Conservation (phyloP, 2,888 invertebrate species). For the Malachius bipustulatus region DNA sequence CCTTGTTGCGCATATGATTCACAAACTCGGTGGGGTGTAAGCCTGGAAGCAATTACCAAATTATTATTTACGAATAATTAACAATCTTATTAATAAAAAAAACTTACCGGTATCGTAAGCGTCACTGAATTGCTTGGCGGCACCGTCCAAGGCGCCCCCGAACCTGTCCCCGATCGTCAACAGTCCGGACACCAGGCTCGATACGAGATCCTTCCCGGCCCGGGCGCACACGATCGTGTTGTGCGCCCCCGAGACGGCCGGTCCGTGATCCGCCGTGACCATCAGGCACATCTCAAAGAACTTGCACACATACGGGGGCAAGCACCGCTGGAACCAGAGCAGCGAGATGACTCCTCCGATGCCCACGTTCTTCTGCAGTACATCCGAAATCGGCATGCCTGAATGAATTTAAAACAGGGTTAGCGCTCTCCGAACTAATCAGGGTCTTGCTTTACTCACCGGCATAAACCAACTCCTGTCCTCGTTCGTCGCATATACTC, state of each 20-base stretch:
- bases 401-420: constrained; percentile 4
- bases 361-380: constrained; percentile 88
- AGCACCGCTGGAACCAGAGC: constrained; percentile 95
- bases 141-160: constrained; percentile 97
- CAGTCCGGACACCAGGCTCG: constrained; percentile 88
- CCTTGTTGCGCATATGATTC: constrained; percentile 92
- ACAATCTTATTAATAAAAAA: not conserved
- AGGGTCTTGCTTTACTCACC: constrained; percentile 54
- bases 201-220: constrained; percentile 97
- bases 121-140: constrained; percentile 92
- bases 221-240: constrained; percentile 97
- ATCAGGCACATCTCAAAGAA: constrained; percentile 99
- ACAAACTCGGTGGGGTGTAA: constrained; percentile 97
- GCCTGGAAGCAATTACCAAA: constrained; percentile 36
- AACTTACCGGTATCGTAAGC: constrained; percentile 75
- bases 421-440: not conserved
- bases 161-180: constrained; percentile 97
- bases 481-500: constrained; percentile 97
- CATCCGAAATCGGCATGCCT: constrained; percentile 58
- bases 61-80: constrained; percentile 1
- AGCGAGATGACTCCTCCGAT: constrained; percentile 95
- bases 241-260: constrained; percentile 96
- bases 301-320: constrained; percentile 88
- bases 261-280: constrained; percentile 98
- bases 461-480: constrained; percentile 92